Conservation (phyloP, 2,888 invertebrate species). For the Platycheirus albimanus region DNA sequence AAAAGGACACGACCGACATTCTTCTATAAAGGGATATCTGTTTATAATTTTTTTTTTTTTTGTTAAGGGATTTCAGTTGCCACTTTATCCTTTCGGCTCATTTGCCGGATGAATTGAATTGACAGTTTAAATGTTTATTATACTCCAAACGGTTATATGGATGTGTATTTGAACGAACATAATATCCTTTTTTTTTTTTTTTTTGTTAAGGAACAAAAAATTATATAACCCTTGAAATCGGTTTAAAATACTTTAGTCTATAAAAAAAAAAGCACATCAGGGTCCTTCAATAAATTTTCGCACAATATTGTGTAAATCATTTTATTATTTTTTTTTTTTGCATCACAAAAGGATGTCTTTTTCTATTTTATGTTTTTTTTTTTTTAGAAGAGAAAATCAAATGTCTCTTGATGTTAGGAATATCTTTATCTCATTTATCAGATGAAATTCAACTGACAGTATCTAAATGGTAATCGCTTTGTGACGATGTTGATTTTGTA, state of each 20-base stretch:
- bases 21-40: conserved; percentile 9
- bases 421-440: background rate
- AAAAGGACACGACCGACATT: no score
- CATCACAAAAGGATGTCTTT: conserved; percentile 8
- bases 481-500: conserved; percentile 1
- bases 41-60: background rate
- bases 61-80: conserved; percentile 1
- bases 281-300: background rate
- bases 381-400: background rate
- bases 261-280: background rate
- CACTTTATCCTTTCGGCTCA: conserved; percentile 13
- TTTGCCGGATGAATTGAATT: conserved; percentile 16
- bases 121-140: conserved; percentile 38
- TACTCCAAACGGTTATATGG: background rate
- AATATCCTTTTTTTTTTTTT: conserved; percentile 24
- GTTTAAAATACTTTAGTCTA: background rate
- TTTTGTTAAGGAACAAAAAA: background rate
- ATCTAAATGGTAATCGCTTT: conserved; percentile 17
- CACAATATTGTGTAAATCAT: conserved; percentile 11
- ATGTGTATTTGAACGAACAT: conserved; percentile 10
- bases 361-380: background rate
- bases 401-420: conserved; percentile 1
- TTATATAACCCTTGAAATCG: background rate
- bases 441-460: conserved; percentile 11
- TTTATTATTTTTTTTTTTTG: background rate